phyloP scores from a whole-genome alignment of 2,888 invertebrate genomes.

The Machimus atricapillus region DNA sequence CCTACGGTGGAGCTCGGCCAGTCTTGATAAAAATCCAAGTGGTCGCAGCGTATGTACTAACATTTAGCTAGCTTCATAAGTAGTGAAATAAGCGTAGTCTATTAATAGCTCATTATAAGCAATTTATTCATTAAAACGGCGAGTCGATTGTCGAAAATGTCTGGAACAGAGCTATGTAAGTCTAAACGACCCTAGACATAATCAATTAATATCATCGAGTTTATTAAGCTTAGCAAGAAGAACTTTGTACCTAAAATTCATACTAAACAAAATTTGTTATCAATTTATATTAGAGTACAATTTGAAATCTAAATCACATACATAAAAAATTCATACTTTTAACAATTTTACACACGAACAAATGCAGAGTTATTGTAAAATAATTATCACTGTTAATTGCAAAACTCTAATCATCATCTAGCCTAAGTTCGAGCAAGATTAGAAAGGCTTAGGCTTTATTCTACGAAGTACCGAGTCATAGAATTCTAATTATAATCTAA shows the following conservation, averaged over 20 bases:
- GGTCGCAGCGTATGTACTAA: background rate
- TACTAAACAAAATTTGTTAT: background rate
- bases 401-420: background rate
- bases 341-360: background rate
- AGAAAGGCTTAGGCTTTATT: background rate
- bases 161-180: background rate
- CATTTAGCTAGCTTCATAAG: background rate
- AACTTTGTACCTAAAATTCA: background rate
- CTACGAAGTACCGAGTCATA: background rate
- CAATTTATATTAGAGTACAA: background rate
- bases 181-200: background rate
- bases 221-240: background rate
- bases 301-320: background rate
- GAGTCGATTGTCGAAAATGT: background rate
- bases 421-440: background rate
- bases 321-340: background rate
- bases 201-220: background rate
- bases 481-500: no score
- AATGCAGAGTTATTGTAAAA: background rate
- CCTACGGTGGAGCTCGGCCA: background rate
- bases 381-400: background rate
- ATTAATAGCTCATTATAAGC: background rate
- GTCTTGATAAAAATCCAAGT: background rate
- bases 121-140: background rate
- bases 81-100: background rate